Conservation (phyloP, 2,113 vertebrate genomes). For the Cynopterus brachyotis region DNA sequence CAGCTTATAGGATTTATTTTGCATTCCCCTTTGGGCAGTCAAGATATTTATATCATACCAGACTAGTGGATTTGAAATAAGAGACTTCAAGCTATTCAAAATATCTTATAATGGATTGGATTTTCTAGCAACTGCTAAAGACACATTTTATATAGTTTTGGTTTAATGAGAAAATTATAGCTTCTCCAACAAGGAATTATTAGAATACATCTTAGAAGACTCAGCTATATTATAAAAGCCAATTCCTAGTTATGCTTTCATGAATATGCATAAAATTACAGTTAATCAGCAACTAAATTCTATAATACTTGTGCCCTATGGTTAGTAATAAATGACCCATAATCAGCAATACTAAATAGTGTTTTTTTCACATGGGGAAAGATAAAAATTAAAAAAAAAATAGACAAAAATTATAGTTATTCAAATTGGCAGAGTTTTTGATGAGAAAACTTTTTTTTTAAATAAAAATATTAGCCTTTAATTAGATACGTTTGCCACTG, state of each 20-base stretch:
- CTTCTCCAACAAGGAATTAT: not conserved
- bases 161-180: not conserved
- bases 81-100: not conserved
- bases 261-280: not conserved
- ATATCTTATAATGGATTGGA: not conserved
- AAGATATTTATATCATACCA: not conserved
- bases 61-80: not conserved
- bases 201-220: not conserved
- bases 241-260: not conserved
- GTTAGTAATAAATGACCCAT: not conserved
- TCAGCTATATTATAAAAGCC: not conserved
- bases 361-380: not conserved
- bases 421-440: not conserved
- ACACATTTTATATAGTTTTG: not conserved
- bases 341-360: not conserved
- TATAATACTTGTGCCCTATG: not conserved
- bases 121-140: not conserved
- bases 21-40: not conserved
- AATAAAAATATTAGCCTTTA: not conserved
- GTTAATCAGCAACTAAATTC: not conserved
- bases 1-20: not conserved
- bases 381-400: not conserved
- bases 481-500: not conserved
- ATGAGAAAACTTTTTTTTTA: not conserved
- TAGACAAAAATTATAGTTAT: not conserved